These are phyloP conservation scores for Elmis aenea DNA, from an alignment of 2,888 invertebrate genomes.

Conservation along the genomic window DNA sequence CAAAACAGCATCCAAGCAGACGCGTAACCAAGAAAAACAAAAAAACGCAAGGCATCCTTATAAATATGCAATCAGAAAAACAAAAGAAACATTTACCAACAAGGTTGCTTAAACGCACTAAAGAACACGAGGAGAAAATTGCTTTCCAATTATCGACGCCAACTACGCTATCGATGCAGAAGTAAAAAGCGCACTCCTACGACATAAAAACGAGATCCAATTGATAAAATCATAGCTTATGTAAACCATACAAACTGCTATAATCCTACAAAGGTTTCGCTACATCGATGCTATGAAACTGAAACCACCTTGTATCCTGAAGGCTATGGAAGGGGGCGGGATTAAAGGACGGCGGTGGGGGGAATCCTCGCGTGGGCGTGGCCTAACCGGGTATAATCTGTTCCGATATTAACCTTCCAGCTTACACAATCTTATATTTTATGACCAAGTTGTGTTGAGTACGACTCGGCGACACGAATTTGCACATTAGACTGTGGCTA, in stretches of 20 bases:
- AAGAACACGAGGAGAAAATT: no score
- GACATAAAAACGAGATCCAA: no score
- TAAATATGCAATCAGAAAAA: no score
- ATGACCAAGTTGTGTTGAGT: slow-evolving; percentile 24
- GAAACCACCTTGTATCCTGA: slow-evolving; percentile 14
- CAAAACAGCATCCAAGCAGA: no score
- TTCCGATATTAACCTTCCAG: slow-evolving; percentile 15
- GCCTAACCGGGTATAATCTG: slow-evolving; percentile 29
- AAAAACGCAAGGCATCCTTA: no score
- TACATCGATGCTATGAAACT: slow-evolving; percentile 14
- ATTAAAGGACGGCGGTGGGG: slow-evolving; percentile 22
- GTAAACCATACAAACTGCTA: slow-evolving; percentile 5
- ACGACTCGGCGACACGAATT: slow-evolving; percentile 36
- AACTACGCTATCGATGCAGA: no score
- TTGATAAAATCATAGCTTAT: slow-evolving; percentile 8
- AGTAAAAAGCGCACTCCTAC: no score
- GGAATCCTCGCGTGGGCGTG: slow-evolving; percentile 29
- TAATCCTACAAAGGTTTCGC: slow-evolving; percentile 6
- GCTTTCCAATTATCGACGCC: no score
- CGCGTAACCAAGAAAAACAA: no score
- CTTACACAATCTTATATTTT: slow-evolving; percentile 31
- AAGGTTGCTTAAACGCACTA: no score
- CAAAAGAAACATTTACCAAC: no score
- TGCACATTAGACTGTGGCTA: slow-evolving; percentile 39
- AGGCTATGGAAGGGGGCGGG: slow-evolving; percentile 27